These are phyloP conservation scores for Limonius californicus DNA, from an alignment of 1,140 invertebrate genomes.

Conservation along the genomic window DNA sequence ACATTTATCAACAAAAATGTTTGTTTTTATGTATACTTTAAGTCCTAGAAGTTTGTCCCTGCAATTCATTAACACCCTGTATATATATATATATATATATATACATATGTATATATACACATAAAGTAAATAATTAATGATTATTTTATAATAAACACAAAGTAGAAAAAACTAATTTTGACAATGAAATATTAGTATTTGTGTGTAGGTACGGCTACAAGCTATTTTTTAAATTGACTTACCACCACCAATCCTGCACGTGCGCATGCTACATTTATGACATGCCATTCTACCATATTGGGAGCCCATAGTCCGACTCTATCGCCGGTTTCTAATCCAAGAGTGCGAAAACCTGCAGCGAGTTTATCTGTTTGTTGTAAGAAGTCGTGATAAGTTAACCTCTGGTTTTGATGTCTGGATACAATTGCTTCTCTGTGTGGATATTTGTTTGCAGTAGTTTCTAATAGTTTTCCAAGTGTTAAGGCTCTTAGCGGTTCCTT, in stretches of 20 bases:
- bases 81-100: no score
- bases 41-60: no score
- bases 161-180: no score
- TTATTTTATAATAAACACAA: no score
- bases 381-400: constrained; percentile 61
- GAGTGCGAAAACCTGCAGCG: constrained; percentile 71
- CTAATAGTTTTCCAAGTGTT: constrained; percentile 62
- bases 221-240: no score
- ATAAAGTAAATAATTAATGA: no score
- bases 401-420: constrained; percentile 57
- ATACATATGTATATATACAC: no score
- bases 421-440: constrained; percentile 58
- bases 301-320: constrained; percentile 85
- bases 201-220: no score
- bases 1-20: no score
- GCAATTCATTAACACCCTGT: no score
- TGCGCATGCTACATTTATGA: constrained; percentile 72
- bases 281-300: constrained; percentile 79
- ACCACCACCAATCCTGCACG: constrained; percentile 59
- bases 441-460: constrained; percentile 53
- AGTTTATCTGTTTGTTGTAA: constrained; percentile 67
- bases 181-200: no score
- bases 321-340: constrained; percentile 80
- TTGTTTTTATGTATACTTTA: no score
- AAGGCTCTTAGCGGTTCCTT: constrained; percentile 53